Conservation (phyloP, 2,888 invertebrate species). For the Xanthia togata region DNA sequence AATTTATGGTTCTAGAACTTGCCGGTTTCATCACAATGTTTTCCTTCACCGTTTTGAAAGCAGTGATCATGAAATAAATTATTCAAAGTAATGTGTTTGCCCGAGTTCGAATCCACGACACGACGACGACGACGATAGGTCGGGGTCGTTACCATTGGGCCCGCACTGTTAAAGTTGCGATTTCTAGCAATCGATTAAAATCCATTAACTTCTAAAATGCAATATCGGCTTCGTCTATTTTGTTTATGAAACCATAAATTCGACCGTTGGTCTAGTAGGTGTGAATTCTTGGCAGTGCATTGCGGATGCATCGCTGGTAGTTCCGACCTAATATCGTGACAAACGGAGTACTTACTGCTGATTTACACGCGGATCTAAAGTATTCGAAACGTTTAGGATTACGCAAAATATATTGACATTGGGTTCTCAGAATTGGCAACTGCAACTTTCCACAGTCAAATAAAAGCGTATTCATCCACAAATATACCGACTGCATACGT, state of each 20-base stretch:
- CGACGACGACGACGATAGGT: background rate
- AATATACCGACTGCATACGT: background rate
- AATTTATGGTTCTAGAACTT: background rate
- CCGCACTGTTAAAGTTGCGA: background rate
- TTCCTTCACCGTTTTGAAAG: background rate
- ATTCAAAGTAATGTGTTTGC: background rate
- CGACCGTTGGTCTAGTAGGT: background rate
- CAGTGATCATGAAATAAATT: too few species aligned
- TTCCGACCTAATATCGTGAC: slow-evolving; percentile 36
- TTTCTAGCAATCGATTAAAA: background rate
- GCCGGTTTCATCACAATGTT: background rate
- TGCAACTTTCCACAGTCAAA: background rate
- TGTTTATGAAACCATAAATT: slow-evolving; percentile 1
- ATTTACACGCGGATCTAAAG: slow-evolving; percentile 38
- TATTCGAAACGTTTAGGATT: slow-evolving; percentile 36
- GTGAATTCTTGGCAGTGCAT: slow-evolving; percentile 45
- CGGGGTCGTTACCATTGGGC: background rate
- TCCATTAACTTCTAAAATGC: background rate
- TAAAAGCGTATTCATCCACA: background rate
- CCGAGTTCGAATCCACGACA: background rate
- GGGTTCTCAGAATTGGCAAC: slow-evolving; percentile 7
- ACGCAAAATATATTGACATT: slow-evolving; percentile 28
- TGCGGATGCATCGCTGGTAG: slow-evolving; percentile 35
- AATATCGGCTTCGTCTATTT: background rate
- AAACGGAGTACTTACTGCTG: slow-evolving; percentile 34